phyloP scores from a whole-genome alignment of 2,888 invertebrate species.

The Pseudanteris insignis region DNA sequence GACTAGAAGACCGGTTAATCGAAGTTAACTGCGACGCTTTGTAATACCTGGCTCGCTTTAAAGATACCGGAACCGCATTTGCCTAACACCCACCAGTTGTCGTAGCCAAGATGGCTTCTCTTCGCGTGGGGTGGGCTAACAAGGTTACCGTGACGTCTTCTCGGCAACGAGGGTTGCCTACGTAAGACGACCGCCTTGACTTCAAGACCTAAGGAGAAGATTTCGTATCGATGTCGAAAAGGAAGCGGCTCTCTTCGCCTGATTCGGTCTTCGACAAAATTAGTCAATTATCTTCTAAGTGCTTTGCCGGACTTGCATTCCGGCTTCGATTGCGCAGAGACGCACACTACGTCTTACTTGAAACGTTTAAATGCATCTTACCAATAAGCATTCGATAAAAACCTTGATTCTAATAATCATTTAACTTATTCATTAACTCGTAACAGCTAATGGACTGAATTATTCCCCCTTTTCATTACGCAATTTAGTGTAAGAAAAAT shows the following conservation, averaged over 20 bases:
- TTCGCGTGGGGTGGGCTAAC: slow-evolving; percentile 58
- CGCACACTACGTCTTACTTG: too few species aligned
- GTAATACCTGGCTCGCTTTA: slow-evolving; percentile 52
- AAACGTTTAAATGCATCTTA: too few species aligned
- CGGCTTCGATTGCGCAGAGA: slow-evolving; percentile 11
- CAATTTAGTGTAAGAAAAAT: too few species aligned
- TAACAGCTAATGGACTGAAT: too few species aligned
- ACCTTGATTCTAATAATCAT: too few species aligned
- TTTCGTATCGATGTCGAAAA: slow-evolving; percentile 44
- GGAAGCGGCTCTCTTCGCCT: slow-evolving; percentile 40
- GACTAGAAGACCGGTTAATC: slow-evolving; percentile 53
- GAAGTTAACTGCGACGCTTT: slow-evolving; percentile 58
- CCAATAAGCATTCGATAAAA: too few species aligned
- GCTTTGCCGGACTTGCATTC: slow-evolving; percentile 52
- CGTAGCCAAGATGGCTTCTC: slow-evolving; percentile 64
- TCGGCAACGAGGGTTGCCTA: slow-evolving; percentile 51
- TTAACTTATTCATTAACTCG: too few species aligned
- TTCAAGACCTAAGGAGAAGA: slow-evolving; percentile 39
- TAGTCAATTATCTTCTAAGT: slow-evolving; percentile 65
- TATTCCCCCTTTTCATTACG: too few species aligned
- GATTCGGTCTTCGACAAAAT: slow-evolving; percentile 63
- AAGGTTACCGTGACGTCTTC: slow-evolving; percentile 62
- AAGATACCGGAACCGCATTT: slow-evolving; percentile 54
- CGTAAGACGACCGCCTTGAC: slow-evolving; percentile 45
- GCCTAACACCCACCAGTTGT: slow-evolving; percentile 55